These are phyloP conservation scores for Drosophila tsacasi DNA, from an alignment of 1,140 invertebrate genomes.

Conservation along the genomic window DNA sequence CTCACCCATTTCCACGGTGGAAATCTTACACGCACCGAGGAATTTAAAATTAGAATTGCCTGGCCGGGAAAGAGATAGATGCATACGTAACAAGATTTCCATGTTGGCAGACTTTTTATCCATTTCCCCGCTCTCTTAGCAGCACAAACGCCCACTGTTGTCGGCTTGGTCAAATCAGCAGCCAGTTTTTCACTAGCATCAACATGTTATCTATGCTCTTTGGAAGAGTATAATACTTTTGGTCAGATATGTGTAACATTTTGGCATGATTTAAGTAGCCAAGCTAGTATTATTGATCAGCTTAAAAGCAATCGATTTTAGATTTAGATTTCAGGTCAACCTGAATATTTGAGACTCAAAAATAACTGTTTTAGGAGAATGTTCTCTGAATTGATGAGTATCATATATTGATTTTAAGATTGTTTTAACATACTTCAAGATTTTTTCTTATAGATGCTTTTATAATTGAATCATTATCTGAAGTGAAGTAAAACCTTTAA, in stretches of 20 bases:
- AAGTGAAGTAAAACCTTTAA: no score
- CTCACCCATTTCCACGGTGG: slow-evolving; percentile 3
- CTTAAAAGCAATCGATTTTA: neutral
- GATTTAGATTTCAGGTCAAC: neutral
- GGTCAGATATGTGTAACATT: neutral
- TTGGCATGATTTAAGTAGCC: no score
- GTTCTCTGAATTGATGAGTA: neutral
- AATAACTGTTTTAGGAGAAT: no score
- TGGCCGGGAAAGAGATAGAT: slow-evolving; percentile 52
- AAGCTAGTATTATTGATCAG: no score
- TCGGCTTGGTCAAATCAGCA: slow-evolving; percentile 62
- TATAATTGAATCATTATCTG: no score
- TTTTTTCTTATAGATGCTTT: no score
- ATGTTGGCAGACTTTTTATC: slow-evolving; percentile 54
- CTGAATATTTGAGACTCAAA: no score
- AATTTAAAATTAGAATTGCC: slow-evolving; percentile 77
- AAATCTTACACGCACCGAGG: slow-evolving; percentile 44
- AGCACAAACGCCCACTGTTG: slow-evolving; percentile 24
- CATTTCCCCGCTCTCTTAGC: slow-evolving; percentile 19
- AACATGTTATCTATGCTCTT: slow-evolving; percentile 5
- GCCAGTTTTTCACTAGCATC: slow-evolving; percentile 23
- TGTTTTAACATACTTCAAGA: no score
- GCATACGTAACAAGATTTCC: slow-evolving; percentile 71
- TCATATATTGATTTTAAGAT: no score
- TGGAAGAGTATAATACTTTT: neutral